These are phyloP conservation scores for Latrodectus elegans DNA, from an alignment of 2,888 invertebrate species.

Conservation along the genomic window DNA sequence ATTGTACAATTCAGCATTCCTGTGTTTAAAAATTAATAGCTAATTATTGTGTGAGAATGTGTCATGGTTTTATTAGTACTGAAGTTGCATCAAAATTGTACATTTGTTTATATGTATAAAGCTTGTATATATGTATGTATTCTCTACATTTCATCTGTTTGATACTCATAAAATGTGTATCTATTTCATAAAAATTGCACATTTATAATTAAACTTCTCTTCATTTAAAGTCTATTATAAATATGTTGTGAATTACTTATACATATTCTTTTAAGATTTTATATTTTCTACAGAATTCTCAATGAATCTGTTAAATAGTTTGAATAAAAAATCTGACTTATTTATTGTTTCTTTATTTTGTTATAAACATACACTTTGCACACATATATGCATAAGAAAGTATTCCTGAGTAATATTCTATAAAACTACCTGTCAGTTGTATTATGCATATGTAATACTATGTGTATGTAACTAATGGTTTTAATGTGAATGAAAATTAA, in stretches of 20 bases:
- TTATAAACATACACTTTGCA: too few relatives aligned
- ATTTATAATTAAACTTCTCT: background rate
- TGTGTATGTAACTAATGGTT: too few relatives aligned
- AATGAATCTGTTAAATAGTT: slow-evolving; percentile 20
- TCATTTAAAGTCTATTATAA: too few relatives aligned
- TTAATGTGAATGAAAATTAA: too few relatives aligned
- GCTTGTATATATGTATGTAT: slow-evolving; percentile 31
- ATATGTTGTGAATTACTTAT: background rate
- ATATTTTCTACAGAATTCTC: slow-evolving; percentile 43
- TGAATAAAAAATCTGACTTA: background rate
- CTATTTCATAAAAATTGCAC: slow-evolving; percentile 6
- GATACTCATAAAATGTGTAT: slow-evolving; percentile 1
- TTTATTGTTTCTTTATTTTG: background rate
- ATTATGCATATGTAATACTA: too few relatives aligned
- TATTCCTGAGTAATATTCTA: too few relatives aligned
- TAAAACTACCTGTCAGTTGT: too few relatives aligned
- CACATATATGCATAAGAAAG: too few relatives aligned
- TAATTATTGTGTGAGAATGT: too few relatives aligned
- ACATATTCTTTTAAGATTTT: slow-evolving; percentile 43
- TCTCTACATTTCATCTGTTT: background rate
- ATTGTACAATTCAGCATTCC: too few relatives aligned
- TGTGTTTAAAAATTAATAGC: too few relatives aligned
- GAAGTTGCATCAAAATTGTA: background rate
- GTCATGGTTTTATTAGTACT: too few relatives aligned
- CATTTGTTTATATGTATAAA: slow-evolving; percentile 38